Evolutionary conservation across 35 echinoderm and acorn worm species (phyloP), one percentile per base, ranked within the genome.

Genomic region (Antedon bifida): DNA sequence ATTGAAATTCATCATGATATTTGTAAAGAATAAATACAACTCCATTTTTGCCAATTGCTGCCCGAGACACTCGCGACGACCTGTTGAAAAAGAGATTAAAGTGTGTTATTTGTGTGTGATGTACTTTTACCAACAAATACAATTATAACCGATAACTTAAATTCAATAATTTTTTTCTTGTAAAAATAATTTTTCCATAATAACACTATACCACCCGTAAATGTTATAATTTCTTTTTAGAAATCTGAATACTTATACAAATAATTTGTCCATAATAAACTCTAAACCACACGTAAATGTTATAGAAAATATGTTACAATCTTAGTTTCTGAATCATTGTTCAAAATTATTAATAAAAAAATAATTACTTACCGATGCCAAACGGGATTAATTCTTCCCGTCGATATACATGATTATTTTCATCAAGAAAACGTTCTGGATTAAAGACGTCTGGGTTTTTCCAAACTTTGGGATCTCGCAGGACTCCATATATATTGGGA

Each of bases 331-430:
- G 4, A 42, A 7, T 4, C 14, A 14, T 7, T 14, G 4, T 42
- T 42, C 14, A 42, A 42, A 14, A 42, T 42, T 14, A 42, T 7
- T 14, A 7, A 7, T 19, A 64, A 11, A 64, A 64, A 64, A 78
- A 4, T 12, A 11, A 31, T 9, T 33, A n/a, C 76, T 84, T 46
- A 96, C 93, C 93, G 32, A 76, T 89, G 17, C 83, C 64, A 75
- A 96, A 96, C 42, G 87, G 86, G 21, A 96, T 91, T 10, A 96
- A 82, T 35, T 96, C 93, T 12, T 88, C 86, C 11, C 74, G 83
- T 38, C 86, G 81, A 23, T 84, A 31, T 8, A 91, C 84, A 12
- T 64, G 46, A 46, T 90, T 90, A 46, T 96, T 82, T 46, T 45
- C 79, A 33, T 73, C 76, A 31, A 96, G 31, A 44, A 96, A 96